Conservation (phyloP, 1,140 invertebrate species). For the Maniola jurtina region DNA sequence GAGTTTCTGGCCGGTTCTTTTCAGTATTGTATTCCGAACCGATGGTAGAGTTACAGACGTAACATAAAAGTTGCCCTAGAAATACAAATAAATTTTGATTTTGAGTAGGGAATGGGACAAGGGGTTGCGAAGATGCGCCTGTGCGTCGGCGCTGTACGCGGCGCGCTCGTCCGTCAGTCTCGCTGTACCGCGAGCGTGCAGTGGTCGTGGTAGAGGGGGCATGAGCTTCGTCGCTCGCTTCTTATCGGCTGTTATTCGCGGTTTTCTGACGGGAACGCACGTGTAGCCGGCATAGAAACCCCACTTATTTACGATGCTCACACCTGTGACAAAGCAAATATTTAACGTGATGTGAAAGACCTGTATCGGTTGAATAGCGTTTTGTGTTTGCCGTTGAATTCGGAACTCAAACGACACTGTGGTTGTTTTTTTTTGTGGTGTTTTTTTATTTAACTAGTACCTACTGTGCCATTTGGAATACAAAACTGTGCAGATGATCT, state of each 20-base stretch:
- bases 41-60: too few species aligned
- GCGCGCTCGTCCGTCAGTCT: slow-evolving; percentile 53
- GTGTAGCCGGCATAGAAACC: slow-evolving; percentile 52
- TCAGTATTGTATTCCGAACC: too few species aligned
- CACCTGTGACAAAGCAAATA: slow-evolving; percentile 68
- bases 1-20: too few species aligned
- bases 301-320: slow-evolving; percentile 47
- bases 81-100: too few species aligned
- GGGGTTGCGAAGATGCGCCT: slow-evolving; percentile 59
- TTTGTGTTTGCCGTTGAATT: slow-evolving; percentile 46
- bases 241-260: slow-evolving; percentile 62
- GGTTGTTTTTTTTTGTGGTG: slow-evolving; percentile 34
- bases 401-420: slow-evolving; percentile 44
- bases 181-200: slow-evolving; percentile 60
- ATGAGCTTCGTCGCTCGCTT: slow-evolving; percentile 36
- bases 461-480: slow-evolving; percentile 52
- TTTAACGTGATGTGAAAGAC: slow-evolving; percentile 70
- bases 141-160: slow-evolving; percentile 36
- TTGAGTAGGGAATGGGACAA: slow-evolving; percentile 32
- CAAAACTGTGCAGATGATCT: slow-evolving; percentile 44
- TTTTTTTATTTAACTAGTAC: slow-evolving; percentile 50
- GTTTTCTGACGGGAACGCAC: slow-evolving; percentile 63
- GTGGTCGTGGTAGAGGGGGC: slow-evolving; percentile 64
- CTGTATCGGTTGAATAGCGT: slow-evolving; percentile 53
- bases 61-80: not conserved